Conservation (phyloP, 2,888 invertebrate species). For the Neuroscelio doddi region DNA sequence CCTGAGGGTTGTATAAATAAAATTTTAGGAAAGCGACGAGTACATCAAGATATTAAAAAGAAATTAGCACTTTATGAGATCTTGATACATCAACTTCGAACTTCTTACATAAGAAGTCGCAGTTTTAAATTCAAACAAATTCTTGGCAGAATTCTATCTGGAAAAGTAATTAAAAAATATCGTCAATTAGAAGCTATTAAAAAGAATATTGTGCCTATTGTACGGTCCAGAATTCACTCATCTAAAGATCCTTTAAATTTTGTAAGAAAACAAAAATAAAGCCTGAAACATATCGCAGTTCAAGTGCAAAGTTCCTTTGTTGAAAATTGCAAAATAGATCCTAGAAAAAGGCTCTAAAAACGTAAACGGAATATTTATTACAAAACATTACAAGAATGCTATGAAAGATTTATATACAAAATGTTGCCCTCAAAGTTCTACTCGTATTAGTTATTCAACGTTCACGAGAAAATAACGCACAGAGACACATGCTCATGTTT, state of each 20-base stretch:
- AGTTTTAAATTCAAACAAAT: slow-evolving; percentile 33
- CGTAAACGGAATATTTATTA: slow-evolving; percentile 21
- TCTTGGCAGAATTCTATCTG: slow-evolving; percentile 24
- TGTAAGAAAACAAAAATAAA: slow-evolving; percentile 15
- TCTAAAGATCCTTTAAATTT: slow-evolving; percentile 14
- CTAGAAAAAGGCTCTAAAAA: slow-evolving; percentile 28
- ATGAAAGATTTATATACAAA: slow-evolving; percentile 26
- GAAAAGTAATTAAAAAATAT: slow-evolving; percentile 38
- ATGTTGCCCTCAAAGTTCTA: slow-evolving; percentile 22
- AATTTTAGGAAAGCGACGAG: too few relatives aligned
- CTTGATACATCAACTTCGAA: slow-evolving; percentile 11
- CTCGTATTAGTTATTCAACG: slow-evolving; percentile 18
- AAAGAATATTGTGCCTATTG: too few relatives aligned
- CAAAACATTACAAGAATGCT: slow-evolving; percentile 25
- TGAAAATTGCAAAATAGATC: slow-evolving; percentile 27
- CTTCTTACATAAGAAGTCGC: slow-evolving; percentile 15
- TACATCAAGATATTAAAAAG: slow-evolving; percentile 6
- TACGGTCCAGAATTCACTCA: slow-evolving; percentile 14
- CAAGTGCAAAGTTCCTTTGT: slow-evolving; percentile 18
- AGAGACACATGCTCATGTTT: slow-evolving; percentile 7
- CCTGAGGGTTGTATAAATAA: too few relatives aligned
- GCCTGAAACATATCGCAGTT: slow-evolving; percentile 14
- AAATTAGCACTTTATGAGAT: neutral
- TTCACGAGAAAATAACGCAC: slow-evolving; percentile 6
- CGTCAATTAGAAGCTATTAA: slow-evolving; percentile 16